Evolutionary conservation across 2,888 invertebrate species (phyloP), one percentile per base, ranked within the genome.

Genomic region (Drosophila robusta): DNA sequence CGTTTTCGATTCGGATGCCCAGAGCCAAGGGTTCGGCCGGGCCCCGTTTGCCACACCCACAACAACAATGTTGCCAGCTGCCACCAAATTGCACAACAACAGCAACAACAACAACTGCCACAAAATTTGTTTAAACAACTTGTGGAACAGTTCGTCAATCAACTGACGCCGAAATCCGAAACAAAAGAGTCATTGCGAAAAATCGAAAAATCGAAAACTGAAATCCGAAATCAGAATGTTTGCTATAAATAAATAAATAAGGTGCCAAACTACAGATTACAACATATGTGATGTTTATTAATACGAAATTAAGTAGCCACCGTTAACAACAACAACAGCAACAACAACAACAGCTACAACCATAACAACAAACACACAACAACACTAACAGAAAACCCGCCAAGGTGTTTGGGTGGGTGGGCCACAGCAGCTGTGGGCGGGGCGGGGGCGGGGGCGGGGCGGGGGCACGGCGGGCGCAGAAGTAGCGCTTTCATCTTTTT

Each of bases 211-310:
- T 26, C 16, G 22, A 24, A 34, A 41, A 36, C 4, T 22, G 42
- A 61, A 54, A 70, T 55, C 52, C 24, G 54, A 50, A 32, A 54
- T 36, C 7, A 39, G 52, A 68, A 70, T 75, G 81, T 75, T 77
- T 80, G 78, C 63, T 50, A 65, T 49, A 36, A 82, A 78, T 82
- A 87, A 84, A 84, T 84, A 84, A 84, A 84, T 87, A 87, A 84
- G 62, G 66, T 85, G 80, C 74, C 86, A 83, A 83, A 87, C 86
- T 87, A 85, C 52, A 77, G 78, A 75, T 87, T 87, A 78, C 83
- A 87, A 83, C 72, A 83, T 87, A 85, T 87, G 74, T 87, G 82
- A 87, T 87, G 87, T 83, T 87, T 87, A 87, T 83, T 83, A 83
- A 83, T 83, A 79, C 83, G 80, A 83, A 83, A 82, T 85, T 87